Evolutionary conservation across 1,140 invertebrate genomes (phyloP).

Genomic region (Zaprionus camerounensis): DNA sequence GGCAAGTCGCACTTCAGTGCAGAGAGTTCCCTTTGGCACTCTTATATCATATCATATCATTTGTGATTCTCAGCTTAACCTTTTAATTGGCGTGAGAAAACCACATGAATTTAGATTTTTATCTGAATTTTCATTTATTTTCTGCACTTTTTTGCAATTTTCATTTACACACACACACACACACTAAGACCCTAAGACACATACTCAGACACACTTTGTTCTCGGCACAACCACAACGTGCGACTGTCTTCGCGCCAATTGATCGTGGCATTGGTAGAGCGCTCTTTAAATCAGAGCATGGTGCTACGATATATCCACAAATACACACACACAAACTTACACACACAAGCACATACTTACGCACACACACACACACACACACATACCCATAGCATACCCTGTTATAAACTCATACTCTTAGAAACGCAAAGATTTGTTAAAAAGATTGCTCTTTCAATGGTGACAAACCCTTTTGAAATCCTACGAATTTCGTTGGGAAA

Average conservation of each 20-base stretch:
- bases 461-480: constrained; percentile 21
- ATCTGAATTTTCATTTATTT: constrained; percentile 1
- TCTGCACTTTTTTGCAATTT: constrained; percentile 10
- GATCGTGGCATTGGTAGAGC: constrained; percentile 29
- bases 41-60: constrained; percentile 14
- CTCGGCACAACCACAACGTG: constrained; percentile 39
- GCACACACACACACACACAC: background rate
- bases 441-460: background rate
- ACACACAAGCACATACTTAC: background rate
- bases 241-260: constrained; percentile 50
- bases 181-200: background rate
- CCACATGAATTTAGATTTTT: constrained; percentile 19
- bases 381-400: background rate
- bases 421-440: constrained; percentile 20
- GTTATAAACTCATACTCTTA: background rate
- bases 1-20: background rate
- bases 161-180: constrained; percentile 22
- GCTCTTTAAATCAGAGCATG: constrained; percentile 1
- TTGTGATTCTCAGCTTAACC: constrained; percentile 21
- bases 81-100: constrained; percentile 76
- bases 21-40: background rate
- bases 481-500: background rate
- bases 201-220: constrained; percentile 2
- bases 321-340: background rate
- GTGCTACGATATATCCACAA: constrained; percentile 10